Evolutionary conservation across 2,888 invertebrate species (phyloP).

Genomic region (Ormia ochracea): DNA sequence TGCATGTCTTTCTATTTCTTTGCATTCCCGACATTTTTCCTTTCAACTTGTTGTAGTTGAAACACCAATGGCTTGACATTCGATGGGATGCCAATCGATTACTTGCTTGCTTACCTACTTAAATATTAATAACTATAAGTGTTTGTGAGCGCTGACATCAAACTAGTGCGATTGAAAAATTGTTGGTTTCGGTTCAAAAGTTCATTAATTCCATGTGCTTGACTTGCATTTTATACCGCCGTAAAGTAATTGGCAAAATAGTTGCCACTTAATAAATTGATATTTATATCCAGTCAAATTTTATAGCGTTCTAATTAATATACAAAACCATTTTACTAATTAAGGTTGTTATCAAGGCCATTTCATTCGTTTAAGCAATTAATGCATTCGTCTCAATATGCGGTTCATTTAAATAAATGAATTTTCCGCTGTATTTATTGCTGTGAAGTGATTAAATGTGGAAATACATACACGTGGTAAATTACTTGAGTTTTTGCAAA

Average conservation of each 20-base stretch:
- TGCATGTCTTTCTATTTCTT: neutral
- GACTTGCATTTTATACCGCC: neutral
- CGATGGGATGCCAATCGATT: neutral
- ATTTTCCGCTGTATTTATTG: too few species aligned
- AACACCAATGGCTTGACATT: neutral
- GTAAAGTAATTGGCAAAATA: slow-evolving; percentile 15
- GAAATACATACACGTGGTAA: too few species aligned
- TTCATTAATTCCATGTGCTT: neutral
- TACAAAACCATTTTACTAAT: neutral
- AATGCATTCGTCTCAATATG: neutral
- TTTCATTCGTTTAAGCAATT: neutral
- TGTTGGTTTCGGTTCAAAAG: neutral
- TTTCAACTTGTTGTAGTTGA: neutral
- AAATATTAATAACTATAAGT: neutral
- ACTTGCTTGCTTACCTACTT: neutral
- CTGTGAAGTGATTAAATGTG: too few species aligned
- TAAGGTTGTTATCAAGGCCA: neutral
- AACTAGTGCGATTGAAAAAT: neutral
- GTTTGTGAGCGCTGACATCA: neutral
- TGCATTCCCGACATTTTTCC: neutral
- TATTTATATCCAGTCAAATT: neutral
- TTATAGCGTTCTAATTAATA: neutral
- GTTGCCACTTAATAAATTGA: slow-evolving; percentile 4
- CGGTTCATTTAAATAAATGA: too few species aligned
- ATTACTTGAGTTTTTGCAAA: too few species aligned